A percentile compares a stretch with the other conserved stretches of the same genome.
Conservation (phyloP, 2,797 vertebrate genomes). For the Huso huso region DNA sequence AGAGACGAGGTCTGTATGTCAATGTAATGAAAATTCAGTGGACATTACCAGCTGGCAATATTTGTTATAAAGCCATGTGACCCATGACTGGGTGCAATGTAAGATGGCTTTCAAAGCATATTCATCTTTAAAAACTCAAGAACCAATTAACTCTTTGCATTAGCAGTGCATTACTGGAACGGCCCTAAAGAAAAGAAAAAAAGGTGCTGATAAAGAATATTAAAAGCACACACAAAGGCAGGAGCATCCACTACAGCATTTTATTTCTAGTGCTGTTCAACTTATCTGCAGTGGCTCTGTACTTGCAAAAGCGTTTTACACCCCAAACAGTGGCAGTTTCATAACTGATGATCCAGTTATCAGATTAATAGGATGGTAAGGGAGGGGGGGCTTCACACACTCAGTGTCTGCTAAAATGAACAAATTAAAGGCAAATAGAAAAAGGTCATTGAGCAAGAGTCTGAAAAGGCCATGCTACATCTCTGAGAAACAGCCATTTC, state of each 20-base stretch:
- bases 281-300: constrained; percentile 1
- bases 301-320: constrained; percentile 11
- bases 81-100: too few species aligned
- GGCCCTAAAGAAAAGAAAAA: not conserved
- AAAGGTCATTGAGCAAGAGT: constrained; percentile 27
- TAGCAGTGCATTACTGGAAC: constrained; percentile 11
- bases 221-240: not conserved
- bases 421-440: constrained; percentile 11
- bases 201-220: not conserved
- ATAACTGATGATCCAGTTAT: constrained; percentile 46
- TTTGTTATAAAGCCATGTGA: too few species aligned
- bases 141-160: constrained; percentile 35
- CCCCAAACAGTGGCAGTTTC: constrained; percentile 36
- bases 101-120: constrained; percentile 29
- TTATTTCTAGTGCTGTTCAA: not conserved
- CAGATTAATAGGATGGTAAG: constrained; percentile 31
- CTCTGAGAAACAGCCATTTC: not conserved
- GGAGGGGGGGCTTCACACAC: constrained; percentile 3
- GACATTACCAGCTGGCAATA: too few species aligned
- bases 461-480: constrained; percentile 25
- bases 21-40: too few species aligned
- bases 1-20: too few species aligned
- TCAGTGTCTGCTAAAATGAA: constrained; percentile 10
- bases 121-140: constrained; percentile 24
- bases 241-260: not conserved